Evolutionary conservation across 2,888 invertebrate species (phyloP).

Genomic region (Rhamnusium bicolor): DNA sequence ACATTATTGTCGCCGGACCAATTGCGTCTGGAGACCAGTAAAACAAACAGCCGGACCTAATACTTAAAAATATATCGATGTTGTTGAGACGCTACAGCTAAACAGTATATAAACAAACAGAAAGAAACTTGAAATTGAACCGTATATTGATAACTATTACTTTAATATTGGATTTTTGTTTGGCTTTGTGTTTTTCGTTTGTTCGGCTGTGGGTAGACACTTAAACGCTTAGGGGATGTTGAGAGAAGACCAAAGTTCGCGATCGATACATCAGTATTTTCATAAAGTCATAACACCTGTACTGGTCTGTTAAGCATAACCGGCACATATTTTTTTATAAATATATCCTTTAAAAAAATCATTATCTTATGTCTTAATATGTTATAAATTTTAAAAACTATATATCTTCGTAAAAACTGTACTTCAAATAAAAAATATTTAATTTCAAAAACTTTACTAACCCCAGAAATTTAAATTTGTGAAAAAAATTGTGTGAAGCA

Average conservation of each 20-base stretch:
- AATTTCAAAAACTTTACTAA: too few species aligned
- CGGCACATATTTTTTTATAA: too few species aligned
- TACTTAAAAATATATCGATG: constrained; percentile 32
- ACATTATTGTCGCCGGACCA: constrained; percentile 56
- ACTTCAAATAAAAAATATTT: too few species aligned
- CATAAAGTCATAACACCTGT: background rate
- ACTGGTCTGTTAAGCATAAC: background rate
- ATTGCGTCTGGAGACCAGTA: constrained; percentile 44
- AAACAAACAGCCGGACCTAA: constrained; percentile 49
- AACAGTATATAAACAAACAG: constrained; percentile 15
- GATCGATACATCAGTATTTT: background rate
- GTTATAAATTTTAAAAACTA: too few species aligned
- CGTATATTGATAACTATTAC: constrained; percentile 22
- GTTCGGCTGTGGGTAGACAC: background rate
- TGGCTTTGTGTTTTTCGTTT: constrained; percentile 8
- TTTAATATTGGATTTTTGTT: constrained; percentile 14
- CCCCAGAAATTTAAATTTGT: too few species aligned
- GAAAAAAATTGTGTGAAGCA: too few species aligned
- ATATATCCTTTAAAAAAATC: too few species aligned
- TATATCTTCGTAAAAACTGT: too few species aligned
- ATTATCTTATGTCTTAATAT: too few species aligned
- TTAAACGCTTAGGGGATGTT: background rate
- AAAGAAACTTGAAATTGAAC: constrained; percentile 6
- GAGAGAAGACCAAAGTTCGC: background rate
- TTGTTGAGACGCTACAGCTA: background rate